These are phyloP conservation scores for Meloidogyne chitwoodi DNA, from an alignment of 1,140 invertebrate species.

Conservation along the genomic window DNA sequence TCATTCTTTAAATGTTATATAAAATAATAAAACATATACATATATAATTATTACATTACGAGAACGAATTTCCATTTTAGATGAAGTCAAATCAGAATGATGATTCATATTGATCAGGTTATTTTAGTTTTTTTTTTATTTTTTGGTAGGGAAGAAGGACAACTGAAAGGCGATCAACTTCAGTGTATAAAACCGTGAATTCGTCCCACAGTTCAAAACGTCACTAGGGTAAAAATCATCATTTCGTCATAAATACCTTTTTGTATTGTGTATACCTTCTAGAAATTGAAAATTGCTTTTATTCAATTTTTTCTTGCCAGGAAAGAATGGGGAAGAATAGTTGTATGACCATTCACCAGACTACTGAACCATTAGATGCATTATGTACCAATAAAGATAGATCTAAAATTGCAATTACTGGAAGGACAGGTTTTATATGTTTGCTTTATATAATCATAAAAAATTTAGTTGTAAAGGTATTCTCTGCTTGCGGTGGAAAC, in stretches of 20 bases:
- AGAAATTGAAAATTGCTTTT: too few relatives aligned
- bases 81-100: neutral
- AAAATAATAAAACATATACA: too few relatives aligned
- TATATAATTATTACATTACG: neutral
- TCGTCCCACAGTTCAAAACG: too few relatives aligned
- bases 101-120: neutral
- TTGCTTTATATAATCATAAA: neutral
- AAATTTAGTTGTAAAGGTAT: slow-evolving; percentile 37
- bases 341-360: neutral
- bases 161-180: too few relatives aligned
- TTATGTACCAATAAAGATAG: slow-evolving; percentile 33
- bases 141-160: too few relatives aligned
- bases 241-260: too few relatives aligned
- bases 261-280: too few relatives aligned
- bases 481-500: slow-evolving; percentile 7
- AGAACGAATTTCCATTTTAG: neutral
- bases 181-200: too few relatives aligned
- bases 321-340: neutral
- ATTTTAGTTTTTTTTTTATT: too few relatives aligned
- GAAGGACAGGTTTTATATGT: slow-evolving; percentile 15
- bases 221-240: too few relatives aligned
- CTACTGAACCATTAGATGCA: slow-evolving; percentile 30
- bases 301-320: neutral
- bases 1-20: neutral
- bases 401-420: slow-evolving; percentile 26